Evolutionary conservation across 2,797 vertebrate genomes (phyloP).

Genomic region (Enoplosus armatus): DNA sequence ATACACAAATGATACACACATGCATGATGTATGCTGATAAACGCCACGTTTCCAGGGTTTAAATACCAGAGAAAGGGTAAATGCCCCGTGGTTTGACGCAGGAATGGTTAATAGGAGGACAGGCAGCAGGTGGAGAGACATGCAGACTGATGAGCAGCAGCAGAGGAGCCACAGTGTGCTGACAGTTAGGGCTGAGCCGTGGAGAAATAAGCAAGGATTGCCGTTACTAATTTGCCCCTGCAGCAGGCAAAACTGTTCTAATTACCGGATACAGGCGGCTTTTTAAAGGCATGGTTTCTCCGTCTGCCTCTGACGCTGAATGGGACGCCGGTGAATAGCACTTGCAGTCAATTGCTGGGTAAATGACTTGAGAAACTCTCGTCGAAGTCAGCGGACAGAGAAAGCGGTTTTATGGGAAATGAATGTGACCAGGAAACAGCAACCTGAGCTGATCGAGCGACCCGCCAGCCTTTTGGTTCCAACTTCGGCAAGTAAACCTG

Average conservation of each 20-base stretch:
- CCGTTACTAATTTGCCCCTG: not conserved
- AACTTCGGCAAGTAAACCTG: constrained; percentile 87
- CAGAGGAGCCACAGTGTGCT: constrained; percentile 42
- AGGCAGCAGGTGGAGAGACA: constrained; percentile 68
- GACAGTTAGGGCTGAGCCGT: constrained; percentile 47
- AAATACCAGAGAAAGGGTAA: constrained; percentile 51
- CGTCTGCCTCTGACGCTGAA: constrained; percentile 22
- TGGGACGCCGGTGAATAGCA: constrained; percentile 60
- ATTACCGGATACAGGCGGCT: constrained; percentile 9
- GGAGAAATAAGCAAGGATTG: constrained; percentile 2
- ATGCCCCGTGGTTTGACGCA: constrained; percentile 67
- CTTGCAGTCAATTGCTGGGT: constrained; percentile 60
- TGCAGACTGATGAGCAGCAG: constrained; percentile 59
- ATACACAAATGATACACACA: not conserved
- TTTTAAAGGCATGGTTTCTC: constrained; percentile 35
- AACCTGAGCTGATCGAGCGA: constrained; percentile 87
- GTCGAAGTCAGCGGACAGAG: constrained; percentile 79
- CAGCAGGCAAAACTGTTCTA: not conserved
- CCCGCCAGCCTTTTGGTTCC: constrained; percentile 89
- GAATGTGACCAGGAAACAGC: constrained; percentile 88
- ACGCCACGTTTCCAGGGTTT: not conserved
- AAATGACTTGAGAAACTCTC: constrained; percentile 80
- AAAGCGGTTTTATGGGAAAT: constrained; percentile 89
- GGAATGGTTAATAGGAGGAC: constrained; percentile 53
- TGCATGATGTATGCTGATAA: not conserved